Evolutionary conservation across 2,113 vertebrate genomes (phyloP), one percentile per base, ranked within the genome.

Genomic region (Macrotus californicus): DNA sequence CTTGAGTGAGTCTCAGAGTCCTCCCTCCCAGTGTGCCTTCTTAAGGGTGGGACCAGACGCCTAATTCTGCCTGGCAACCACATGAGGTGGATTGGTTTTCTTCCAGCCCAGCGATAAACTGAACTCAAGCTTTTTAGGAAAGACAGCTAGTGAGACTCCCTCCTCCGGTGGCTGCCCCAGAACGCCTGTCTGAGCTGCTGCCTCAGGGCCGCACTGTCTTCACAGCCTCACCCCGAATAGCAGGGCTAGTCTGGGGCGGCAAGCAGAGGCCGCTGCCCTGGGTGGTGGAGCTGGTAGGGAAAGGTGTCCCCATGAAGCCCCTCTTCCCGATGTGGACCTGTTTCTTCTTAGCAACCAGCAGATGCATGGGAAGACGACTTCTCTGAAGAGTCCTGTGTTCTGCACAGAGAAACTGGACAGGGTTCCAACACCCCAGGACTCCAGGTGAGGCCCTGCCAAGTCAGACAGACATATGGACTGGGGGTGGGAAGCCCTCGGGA

Each of bases 321-420:
- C n/a, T 0, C n/a, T 41, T 50, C 7, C 0, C 13, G 29, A 83
- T 6, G 4, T 50, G 31, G 54, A 11, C 36, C 26, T 72, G 7
- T 89, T 96, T 97, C 70, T 91, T 69, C 64, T 79, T 95, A 98
- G 98, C 36, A 14, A 89, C 34, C 97, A 96, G 64, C 97, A 69
- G 26, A 98, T 98, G 98, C 97, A 97, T 6, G 96, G 98, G 21
- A 98, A 97, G 92, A 96, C 94, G 9, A 91, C 96, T 72, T 84
- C 98, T 93, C 96, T 87, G 94, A 98, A 97, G 97, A 98, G 94
- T 87, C 93, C 82, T 0, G 95, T 96, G 96, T 96, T 94, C 73
- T 85, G 59, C 96, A 95, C 96, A 79, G 96, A 97, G 18, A 12
- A 96, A 72, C 96, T 90, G 64, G 97, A 97, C 21, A 95, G 96